phyloP scores from a whole-genome alignment of 1,140 invertebrate genomes.

The Trichomalopsis sarcophagae region DNA sequence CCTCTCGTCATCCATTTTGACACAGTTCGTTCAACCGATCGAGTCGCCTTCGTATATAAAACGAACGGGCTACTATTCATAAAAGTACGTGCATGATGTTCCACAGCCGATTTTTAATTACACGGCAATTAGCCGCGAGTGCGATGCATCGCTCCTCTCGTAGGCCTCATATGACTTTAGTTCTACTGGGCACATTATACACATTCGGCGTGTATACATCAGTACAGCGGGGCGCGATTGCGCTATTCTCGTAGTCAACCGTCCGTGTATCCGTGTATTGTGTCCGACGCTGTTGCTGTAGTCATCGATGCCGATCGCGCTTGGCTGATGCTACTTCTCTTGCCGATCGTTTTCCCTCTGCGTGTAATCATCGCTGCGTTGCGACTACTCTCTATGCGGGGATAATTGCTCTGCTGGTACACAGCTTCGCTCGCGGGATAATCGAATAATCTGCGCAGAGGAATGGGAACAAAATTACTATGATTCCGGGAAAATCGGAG shows the following conservation, averaged over 20 bases:
- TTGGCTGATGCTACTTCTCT: neutral
- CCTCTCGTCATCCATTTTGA: neutral
- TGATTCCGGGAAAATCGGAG: too few species aligned
- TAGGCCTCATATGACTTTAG: slow-evolving; percentile 24
- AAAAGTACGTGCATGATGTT: neutral
- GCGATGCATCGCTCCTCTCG: neutral
- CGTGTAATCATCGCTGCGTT: neutral
- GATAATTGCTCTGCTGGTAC: slow-evolving; percentile 8
- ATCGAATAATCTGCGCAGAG: neutral
- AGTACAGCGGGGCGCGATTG: slow-evolving; percentile 53
- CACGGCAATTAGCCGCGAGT: slow-evolving; percentile 1
- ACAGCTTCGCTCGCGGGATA: neutral
- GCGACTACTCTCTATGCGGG: neutral
- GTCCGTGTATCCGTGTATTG: slow-evolving; percentile 62
- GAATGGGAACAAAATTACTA: neutral
- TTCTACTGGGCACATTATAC: neutral
- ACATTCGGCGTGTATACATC: neutral
- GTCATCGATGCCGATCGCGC: slow-evolving; percentile 16
- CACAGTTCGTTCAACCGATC: too few species aligned
- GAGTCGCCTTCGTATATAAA: too few species aligned
- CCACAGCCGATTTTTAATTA: slow-evolving; percentile 17
- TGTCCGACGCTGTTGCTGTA: slow-evolving; percentile 45
- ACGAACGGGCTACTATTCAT: neutral
- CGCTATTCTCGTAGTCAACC: slow-evolving; percentile 58
- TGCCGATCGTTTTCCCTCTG: neutral